Conservation (phyloP, 1,140 invertebrate genomes). For the Cydia splendana region DNA sequence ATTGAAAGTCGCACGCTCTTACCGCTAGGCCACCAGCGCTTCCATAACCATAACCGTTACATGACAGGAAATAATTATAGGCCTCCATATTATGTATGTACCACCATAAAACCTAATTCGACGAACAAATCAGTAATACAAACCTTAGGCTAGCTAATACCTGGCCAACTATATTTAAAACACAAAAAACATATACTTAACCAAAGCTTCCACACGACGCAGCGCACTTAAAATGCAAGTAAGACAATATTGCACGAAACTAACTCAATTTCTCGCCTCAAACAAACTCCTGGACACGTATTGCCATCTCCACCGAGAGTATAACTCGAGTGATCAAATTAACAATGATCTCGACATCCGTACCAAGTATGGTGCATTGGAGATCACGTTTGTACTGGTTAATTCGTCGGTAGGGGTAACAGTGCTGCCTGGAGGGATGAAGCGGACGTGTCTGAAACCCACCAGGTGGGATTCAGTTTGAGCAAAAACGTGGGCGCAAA, state of each 20-base stretch:
- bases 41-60: too few relatives aligned
- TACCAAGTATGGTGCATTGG: not conserved
- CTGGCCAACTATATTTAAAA: not conserved
- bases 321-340: not conserved
- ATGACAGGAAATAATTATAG: too few relatives aligned
- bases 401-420: not conserved
- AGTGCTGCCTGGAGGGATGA: not conserved
- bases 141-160: not conserved
- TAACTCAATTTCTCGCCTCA: conserved; percentile 19
- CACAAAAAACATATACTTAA: not conserved
- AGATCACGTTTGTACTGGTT: not conserved
- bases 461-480: conserved; percentile 16
- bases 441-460: conserved; percentile 7
- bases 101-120: too few relatives aligned
- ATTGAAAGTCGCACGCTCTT: too few relatives aligned
- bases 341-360: not conserved
- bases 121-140: too few relatives aligned
- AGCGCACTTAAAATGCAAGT: conserved; percentile 14
- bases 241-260: conserved; percentile 19
- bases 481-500: not conserved
- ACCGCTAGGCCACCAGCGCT: too few relatives aligned
- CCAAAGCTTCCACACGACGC: not conserved
- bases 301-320: not conserved
- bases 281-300: not conserved
- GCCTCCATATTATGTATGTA: too few relatives aligned